Evolutionary conservation across 2,113 vertebrate species (phyloP), one percentile per base, ranked within the genome.

Genomic region (Phasianus colchicus): DNA sequence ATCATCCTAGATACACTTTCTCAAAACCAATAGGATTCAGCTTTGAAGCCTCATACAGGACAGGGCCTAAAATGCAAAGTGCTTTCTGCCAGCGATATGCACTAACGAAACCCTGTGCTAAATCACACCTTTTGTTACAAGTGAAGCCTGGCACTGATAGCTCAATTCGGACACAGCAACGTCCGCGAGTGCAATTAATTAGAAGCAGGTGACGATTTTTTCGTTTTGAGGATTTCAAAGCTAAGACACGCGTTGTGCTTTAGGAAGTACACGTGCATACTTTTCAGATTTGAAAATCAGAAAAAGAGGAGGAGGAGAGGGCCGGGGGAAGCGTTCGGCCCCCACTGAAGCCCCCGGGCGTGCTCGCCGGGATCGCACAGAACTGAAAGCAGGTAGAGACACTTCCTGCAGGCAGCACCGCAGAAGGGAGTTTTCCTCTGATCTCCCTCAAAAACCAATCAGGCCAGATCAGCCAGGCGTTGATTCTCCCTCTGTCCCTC

Each of bases 401-500:
- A 36, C 85, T 96, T 97, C 96, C 96, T 95, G 92, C 88, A 40
- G 95, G 89, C 66, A 50, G 34, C 85, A 93, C 63, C 61, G 57
- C 32, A 67, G 70, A 91, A 81, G 83, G 96, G 91, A 95, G 93
- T 92, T 92, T 76, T 83, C 92, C 74, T 80, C 85, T 71, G 73
- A 79, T 95, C 67, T 78, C 91, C 38, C 52, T 77, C 66, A 64
- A 73, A 97, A 92, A 91, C 97, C 97, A 97, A 98, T 98, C 88
- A 92, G 38, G 95, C 92, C 77, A 14, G 76, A 89, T 94, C 84
- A 93, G 58, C 80, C 90, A 82, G 78, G 96, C 89, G 95, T 83
- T 83, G 80, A 60, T 90, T 92, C 84, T 67, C 78, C 7, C 20
- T 55, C 79, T 17, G 96, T 97, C 98, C 98, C 98, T 95, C 98